Evolutionary conservation across 92 coral and sea anemone species (phyloP).

Genomic region (Zoanthus sociatus): DNA sequence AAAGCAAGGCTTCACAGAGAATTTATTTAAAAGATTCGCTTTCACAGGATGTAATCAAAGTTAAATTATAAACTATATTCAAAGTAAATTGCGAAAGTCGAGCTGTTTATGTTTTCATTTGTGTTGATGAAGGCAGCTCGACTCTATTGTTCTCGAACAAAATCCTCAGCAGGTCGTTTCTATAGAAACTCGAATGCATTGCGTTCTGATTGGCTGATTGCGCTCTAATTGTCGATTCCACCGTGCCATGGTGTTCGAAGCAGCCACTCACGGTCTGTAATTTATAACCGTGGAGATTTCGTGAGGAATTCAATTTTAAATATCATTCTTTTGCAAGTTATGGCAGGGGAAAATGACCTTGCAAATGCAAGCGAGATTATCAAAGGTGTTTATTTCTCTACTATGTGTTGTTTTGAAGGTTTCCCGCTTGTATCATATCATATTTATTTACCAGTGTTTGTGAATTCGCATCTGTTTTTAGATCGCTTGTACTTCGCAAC

Average conservation of each 20-base stretch:
- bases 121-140: slow-evolving; percentile 1
- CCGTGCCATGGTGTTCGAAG: slow-evolving; percentile 40
- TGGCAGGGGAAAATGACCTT: slow-evolving; percentile 95
- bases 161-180: slow-evolving; percentile 50
- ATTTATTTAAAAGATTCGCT: background rate
- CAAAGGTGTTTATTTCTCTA: slow-evolving; percentile 68
- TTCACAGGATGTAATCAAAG: background rate
- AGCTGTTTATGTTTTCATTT: background rate
- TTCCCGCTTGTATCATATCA: background rate
- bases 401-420: background rate
- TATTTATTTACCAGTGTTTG: slow-evolving; percentile 41
- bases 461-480: slow-evolving; percentile 34
- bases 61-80: background rate
- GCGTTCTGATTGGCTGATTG: slow-evolving; percentile 68
- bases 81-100: background rate
- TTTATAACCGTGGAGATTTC: slow-evolving; percentile 44
- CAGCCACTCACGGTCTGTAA: slow-evolving; percentile 25
- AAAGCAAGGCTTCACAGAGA: background rate
- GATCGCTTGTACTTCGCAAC: slow-evolving; percentile 98
- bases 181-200: slow-evolving; percentile 61
- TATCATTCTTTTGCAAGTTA: slow-evolving; percentile 56
- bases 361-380: slow-evolving; percentile 90
- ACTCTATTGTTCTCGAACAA: slow-evolving; percentile 45
- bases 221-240: slow-evolving; percentile 50
- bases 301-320: slow-evolving; percentile 38